These are phyloP conservation scores for Drosophila auraria DNA, from an alignment of 1,140 invertebrate genomes.

Conservation along the genomic window DNA sequence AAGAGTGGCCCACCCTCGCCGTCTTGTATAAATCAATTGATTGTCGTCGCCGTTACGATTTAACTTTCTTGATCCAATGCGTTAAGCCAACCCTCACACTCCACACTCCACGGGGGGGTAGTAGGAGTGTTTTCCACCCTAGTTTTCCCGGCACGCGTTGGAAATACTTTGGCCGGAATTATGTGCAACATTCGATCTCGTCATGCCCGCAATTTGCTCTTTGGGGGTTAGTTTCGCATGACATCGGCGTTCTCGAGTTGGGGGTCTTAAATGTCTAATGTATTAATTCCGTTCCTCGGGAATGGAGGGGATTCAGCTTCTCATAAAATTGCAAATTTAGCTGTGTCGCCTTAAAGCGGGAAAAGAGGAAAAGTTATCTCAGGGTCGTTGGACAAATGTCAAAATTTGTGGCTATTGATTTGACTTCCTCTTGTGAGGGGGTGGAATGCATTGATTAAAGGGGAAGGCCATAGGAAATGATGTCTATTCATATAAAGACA, in stretches of 20 bases:
- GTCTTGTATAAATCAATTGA: constrained; percentile 76
- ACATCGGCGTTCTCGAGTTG: not conserved
- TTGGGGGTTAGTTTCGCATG: constrained; percentile 23
- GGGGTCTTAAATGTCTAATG: constrained; percentile 67
- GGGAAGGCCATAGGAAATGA: constrained; percentile 15
- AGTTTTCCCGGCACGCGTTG: constrained; percentile 59
- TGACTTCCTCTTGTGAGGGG: constrained; percentile 35
- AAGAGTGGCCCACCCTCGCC: constrained; percentile 18
- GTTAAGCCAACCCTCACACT: constrained; percentile 7
- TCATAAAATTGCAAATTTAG: constrained; percentile 80
- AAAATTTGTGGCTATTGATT: constrained; percentile 79
- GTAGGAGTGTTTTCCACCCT: constrained; percentile 15
- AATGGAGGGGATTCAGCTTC: constrained; percentile 7
- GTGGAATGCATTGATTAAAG: constrained; percentile 50
- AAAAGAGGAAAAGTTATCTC: constrained; percentile 27
- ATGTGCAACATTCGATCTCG: constrained; percentile 75
- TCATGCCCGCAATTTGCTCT: constrained; percentile 54
- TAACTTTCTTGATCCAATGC: constrained; percentile 57
- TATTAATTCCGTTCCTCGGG: constrained; percentile 64
- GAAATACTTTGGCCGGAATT: constrained; percentile 69
- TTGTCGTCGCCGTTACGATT: constrained; percentile 65
- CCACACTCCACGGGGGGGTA: not conserved
- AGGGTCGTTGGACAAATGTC: constrained; percentile 78
- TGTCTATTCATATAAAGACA: constrained; percentile 60
- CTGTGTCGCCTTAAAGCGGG: constrained; percentile 36